Percentiles rank a stretch among this genome's conserved stretches.
These are phyloP conservation scores for Lasioglossum leucozonium DNA, from an alignment of 2,888 invertebrate species.

Conservation along the genomic window DNA sequence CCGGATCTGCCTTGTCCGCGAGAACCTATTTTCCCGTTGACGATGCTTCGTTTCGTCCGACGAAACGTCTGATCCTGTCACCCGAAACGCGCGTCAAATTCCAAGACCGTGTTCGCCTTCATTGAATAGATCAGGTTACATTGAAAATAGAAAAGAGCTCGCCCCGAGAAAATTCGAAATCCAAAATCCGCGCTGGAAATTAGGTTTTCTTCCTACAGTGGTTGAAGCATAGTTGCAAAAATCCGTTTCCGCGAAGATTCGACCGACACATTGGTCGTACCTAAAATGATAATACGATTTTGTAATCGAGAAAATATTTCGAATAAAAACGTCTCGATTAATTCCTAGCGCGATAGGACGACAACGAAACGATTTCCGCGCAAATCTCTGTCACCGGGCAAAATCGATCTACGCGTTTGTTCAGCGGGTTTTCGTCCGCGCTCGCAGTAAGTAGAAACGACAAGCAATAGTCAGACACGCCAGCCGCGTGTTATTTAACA, in stretches of 20 bases:
- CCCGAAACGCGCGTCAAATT: neutral
- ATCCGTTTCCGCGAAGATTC: neutral
- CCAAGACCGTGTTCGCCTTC: neutral
- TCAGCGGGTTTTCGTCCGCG: neutral
- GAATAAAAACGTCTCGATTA: neutral
- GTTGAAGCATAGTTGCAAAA: neutral
- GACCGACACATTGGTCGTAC: no score
- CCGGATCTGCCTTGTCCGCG: conserved; percentile 1
- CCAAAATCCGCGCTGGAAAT: neutral
- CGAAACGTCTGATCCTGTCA: conserved; percentile 5
- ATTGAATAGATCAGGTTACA: neutral
- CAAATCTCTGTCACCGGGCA: neutral
- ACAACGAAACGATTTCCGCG: neutral
- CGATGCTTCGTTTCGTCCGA: conserved; percentile 12
- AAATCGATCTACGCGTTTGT: neutral
- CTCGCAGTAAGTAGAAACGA: neutral
- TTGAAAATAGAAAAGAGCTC: neutral
- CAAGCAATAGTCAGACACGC: neutral
- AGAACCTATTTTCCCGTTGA: conserved; percentile 8
- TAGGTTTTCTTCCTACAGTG: neutral
- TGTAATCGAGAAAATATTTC: neutral
- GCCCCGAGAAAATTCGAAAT: neutral
- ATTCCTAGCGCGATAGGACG: neutral
- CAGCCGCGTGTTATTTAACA: neutral
- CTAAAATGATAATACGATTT: neutral